Percentiles rank a stretch among this genome's conserved stretches.
Conservation (phyloP, 2,113 vertebrate genomes). For the Phasianus colchicus region DNA sequence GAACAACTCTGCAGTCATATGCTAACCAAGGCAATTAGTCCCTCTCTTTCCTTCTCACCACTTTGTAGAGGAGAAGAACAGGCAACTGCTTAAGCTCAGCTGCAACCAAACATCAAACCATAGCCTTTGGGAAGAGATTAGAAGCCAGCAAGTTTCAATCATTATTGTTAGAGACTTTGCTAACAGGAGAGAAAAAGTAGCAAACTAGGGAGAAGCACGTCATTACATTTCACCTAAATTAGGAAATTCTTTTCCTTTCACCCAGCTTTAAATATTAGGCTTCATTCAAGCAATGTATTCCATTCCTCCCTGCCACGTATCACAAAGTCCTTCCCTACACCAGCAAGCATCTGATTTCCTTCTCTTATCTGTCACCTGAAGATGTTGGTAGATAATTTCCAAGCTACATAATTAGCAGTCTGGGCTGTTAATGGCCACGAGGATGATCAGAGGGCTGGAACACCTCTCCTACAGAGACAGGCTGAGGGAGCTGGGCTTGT, state of each 20-base stretch:
- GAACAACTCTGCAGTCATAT: not conserved
- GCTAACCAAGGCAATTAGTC: not conserved
- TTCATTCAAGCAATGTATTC: not conserved
- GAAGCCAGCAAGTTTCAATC: not conserved
- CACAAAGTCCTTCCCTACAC: not conserved
- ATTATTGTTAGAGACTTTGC: not conserved
- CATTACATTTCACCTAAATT: not conserved
- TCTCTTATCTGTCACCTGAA: not conserved
- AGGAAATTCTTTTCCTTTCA: not conserved
- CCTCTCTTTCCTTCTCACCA: not conserved
- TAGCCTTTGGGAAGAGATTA: not conserved
- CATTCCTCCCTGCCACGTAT: not conserved
- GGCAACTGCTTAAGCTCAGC: not conserved
- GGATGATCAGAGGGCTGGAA: not conserved
- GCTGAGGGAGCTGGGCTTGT: not conserved
- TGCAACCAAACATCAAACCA: not conserved
- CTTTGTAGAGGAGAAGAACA: not conserved
- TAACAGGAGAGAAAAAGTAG: not conserved
- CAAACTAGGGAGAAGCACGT: not conserved
- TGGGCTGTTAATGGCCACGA: not conserved
- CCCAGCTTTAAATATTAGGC: rapidly evolving
- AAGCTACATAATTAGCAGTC: not conserved
- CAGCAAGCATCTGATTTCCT: not conserved
- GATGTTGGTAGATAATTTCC: not conserved
- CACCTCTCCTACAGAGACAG: not conserved